These are phyloP conservation scores for Megalonaias nervosa DNA, from an alignment of 1,140 invertebrate species.

Conservation along the genomic window DNA sequence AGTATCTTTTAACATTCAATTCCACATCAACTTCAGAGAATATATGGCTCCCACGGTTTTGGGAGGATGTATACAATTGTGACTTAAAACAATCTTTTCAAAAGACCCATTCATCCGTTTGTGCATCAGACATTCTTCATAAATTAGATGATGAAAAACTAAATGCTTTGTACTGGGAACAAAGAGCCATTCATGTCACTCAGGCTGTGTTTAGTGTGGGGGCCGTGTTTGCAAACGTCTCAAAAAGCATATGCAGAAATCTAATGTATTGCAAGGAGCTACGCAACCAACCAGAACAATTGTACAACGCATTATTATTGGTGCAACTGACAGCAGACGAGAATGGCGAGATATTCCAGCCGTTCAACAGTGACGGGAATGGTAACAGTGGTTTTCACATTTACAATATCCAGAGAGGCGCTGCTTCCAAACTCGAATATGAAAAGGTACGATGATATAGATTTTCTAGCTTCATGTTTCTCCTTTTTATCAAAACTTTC, in stretches of 20 bases:
- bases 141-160: slow-evolving; percentile 13
- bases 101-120: slow-evolving; percentile 7
- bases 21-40: slow-evolving; percentile 14
- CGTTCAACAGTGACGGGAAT: slow-evolving; percentile 52
- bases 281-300: slow-evolving; percentile 1
- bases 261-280: too few species aligned
- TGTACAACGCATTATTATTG: slow-evolving; percentile 8
- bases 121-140: neutral
- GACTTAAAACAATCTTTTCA: slow-evolving; percentile 41
- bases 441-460: too few species aligned
- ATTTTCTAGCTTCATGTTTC: too few species aligned
- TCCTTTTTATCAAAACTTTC: too few species aligned
- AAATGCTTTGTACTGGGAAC: slow-evolving; percentile 27
- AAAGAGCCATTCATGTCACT: slow-evolving; percentile 47
- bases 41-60: slow-evolving; percentile 46
- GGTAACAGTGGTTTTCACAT: slow-evolving; percentile 51
- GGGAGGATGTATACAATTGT: slow-evolving; percentile 44
- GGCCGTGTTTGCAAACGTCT: neutral
- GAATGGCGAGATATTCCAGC: slow-evolving; percentile 13
- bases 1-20: slow-evolving; percentile 29
- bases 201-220: slow-evolving; percentile 41
- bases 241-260: too few species aligned
- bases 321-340: slow-evolving; percentile 3
- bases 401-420: slow-evolving; percentile 44
- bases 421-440: neutral